Evolutionary conservation across 2,113 vertebrate species (phyloP), one percentile per base, ranked within the genome.

Genomic region (Varanus komodoensis): DNA sequence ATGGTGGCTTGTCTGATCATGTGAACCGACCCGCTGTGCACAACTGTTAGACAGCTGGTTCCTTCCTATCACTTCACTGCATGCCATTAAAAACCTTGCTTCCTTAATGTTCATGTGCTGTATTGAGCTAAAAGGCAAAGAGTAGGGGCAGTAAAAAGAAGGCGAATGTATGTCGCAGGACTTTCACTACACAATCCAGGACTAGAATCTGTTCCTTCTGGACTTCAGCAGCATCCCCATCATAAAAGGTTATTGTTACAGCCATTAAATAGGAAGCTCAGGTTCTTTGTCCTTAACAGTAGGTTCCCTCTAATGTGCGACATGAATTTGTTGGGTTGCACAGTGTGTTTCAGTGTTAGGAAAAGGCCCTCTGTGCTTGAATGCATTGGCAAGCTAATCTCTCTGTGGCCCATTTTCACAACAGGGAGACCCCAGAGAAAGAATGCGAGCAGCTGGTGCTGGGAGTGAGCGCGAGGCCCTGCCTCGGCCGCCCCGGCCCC

Each of bases 371-470:
- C 89, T 80, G 69, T 88, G 32, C 84, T 85, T 90, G 78, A 88
- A 92, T 29, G 8, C 29, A 90, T 84, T 92, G 38, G 34, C 87
- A 61, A 91, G 90, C 93, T 87, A 1, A 83, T 8, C 71, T 92
- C 87, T 38, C 2, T 91, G 19, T 86, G 32, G 23, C 64, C 77
- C 90, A 0, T 83, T 95, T 92, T 88, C 75, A 71, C 90, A 84
- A 79, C 91, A 93, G 86, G 38, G 87, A 89, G 89, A 80, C 86
- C 87, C 84, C 67, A 80, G 82, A 92, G 85, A 87, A 91, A 90
- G 91, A 87, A 91, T 93, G 91, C 84, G 94, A 96, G 95, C 97
- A 98, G 97, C 98, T 98, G 98, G 97, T 95, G 92, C 92, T 92
- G 92, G 95, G 96, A 96, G 92, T 93, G 94, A 97, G 94, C 88